Conservation (phyloP, 2,888 invertebrate species). For the Ctena decussata region DNA sequence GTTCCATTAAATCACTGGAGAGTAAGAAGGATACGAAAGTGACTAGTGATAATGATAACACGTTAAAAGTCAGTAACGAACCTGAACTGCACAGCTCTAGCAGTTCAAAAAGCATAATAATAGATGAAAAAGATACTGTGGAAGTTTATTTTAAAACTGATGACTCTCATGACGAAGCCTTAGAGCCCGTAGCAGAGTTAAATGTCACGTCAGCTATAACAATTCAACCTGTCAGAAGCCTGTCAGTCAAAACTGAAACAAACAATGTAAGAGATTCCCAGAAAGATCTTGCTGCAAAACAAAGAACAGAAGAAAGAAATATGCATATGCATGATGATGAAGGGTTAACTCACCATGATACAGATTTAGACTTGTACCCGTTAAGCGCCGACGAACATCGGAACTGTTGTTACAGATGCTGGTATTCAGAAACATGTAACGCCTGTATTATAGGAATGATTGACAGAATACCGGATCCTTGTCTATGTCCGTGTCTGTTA, state of each 20-base stretch:
- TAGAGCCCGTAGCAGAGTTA: background rate
- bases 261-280: too few relatives aligned
- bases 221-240: background rate
- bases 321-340: background rate
- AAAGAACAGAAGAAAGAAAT: background rate
- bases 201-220: background rate
- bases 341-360: too few relatives aligned
- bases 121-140: background rate
- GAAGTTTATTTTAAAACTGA: constrained; percentile 1
- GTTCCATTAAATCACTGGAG: too few relatives aligned
- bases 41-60: too few relatives aligned
- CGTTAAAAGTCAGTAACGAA: too few relatives aligned
- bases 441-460: background rate
- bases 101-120: background rate
- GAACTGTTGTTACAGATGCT: background rate
- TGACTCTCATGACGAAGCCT: background rate
- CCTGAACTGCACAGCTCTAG: too few relatives aligned
- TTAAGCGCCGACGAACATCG: background rate
- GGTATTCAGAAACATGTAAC: background rate
- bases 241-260: background rate
- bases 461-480: background rate
- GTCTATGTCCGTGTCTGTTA: background rate
- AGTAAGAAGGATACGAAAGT: too few relatives aligned
- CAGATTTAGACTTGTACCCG: background rate
- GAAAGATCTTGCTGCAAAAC: background rate